Evolutionary conservation across 2,113 vertebrate species (phyloP).

Genomic region (Psophia crepitans): DNA sequence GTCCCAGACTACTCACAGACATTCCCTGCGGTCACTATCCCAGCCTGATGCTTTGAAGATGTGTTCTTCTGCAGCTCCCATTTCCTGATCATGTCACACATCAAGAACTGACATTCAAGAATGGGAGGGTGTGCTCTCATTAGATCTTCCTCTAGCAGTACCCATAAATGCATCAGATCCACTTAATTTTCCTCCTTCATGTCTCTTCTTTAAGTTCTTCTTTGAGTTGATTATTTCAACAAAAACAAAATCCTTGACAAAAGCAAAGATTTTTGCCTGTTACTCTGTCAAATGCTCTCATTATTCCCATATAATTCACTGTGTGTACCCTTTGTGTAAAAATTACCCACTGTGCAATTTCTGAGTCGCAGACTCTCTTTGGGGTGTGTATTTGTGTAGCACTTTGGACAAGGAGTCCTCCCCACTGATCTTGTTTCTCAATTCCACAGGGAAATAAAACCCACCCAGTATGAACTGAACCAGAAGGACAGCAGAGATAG

Average conservation of each 20-base stretch:
- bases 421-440: background rate
- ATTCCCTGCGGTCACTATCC: fast-evolving
- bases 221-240: background rate
- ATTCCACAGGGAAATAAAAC: background rate
- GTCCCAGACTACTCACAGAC: background rate
- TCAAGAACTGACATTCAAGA: background rate
- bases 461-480: background rate
- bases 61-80: background rate
- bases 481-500: background rate
- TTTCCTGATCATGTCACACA: background rate
- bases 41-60: background rate
- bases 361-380: background rate
- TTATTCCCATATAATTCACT: background rate
- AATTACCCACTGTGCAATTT: background rate
- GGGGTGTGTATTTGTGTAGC: background rate
- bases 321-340: background rate
- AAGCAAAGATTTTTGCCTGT: background rate
- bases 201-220: background rate
- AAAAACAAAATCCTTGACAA: background rate
- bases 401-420: background rate
- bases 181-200: background rate
- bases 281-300: background rate
- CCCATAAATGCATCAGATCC: background rate
- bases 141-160: background rate
- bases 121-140: background rate